These are phyloP conservation scores for Petrophora chlorosata DNA, from an alignment of 2,888 invertebrate species.

Conservation along the genomic window DNA sequence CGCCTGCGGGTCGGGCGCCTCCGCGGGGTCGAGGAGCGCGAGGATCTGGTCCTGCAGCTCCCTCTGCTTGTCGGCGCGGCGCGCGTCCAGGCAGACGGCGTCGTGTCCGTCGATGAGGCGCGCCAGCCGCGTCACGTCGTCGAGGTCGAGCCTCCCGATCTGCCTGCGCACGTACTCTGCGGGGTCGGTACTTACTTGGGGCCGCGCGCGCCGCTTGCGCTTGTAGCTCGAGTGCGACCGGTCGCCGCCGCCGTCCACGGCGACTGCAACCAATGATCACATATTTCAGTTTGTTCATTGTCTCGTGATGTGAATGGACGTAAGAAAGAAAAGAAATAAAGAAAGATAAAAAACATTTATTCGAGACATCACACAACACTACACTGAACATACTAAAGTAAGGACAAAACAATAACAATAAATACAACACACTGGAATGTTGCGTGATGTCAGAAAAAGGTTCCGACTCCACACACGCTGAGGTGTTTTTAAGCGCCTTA, in stretches of 20 bases:
- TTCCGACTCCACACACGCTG: too few species aligned
- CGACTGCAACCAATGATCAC: slow-evolving; percentile 48
- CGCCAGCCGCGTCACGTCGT: slow-evolving; percentile 69
- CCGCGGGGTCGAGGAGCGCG: slow-evolving; percentile 66
- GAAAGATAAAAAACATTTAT: too few species aligned
- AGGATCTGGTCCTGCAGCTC: slow-evolving; percentile 71
- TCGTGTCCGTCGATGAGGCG: slow-evolving; percentile 73
- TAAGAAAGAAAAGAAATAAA: too few species aligned
- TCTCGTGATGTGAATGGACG: too few species aligned
- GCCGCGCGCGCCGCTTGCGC: slow-evolving; percentile 67
- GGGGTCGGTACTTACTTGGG: slow-evolving; percentile 76
- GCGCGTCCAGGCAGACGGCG: slow-evolving; percentile 36
- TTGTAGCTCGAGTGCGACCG: slow-evolving; percentile 71
- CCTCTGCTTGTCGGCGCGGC: slow-evolving; percentile 55
- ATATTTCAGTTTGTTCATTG: too few species aligned
- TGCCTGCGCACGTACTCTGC: slow-evolving; percentile 69
- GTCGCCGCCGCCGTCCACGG: slow-evolving; percentile 66
- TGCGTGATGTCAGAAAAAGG: too few species aligned
- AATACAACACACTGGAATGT: too few species aligned
- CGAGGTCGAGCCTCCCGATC: slow-evolving; percentile 70
- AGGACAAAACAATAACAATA: too few species aligned
- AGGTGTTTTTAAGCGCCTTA: too few species aligned
- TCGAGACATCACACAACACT: too few species aligned
- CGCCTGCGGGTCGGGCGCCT: slow-evolving; percentile 61
- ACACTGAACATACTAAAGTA: too few species aligned